phyloP scores from a whole-genome alignment of 92 coral and sea anemone species.

The Anthopleura xanthogrammica region DNA sequence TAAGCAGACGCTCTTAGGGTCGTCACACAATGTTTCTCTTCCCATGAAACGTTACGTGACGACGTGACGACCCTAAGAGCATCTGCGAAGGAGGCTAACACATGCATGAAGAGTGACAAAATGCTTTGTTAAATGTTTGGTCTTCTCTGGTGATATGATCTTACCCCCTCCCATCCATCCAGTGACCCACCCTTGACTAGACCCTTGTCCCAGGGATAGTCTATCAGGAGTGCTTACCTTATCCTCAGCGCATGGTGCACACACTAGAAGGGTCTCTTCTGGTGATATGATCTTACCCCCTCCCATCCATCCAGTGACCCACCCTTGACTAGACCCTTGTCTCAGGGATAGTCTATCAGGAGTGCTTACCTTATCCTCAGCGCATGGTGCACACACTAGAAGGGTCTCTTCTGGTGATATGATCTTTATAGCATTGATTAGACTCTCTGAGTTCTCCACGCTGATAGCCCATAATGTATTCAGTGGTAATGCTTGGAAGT shows the following conservation, averaged over 20 bases:
- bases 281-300: conserved; percentile 71
- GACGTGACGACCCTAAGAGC: conserved; percentile 43
- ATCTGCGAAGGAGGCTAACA: neutral
- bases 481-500: conserved; percentile 74
- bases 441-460: conserved; percentile 72
- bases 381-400: conserved; percentile 78
- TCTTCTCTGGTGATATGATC: conserved; percentile 86
- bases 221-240: conserved; percentile 48
- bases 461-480: conserved; percentile 97
- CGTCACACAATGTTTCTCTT: no score
- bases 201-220: neutral
- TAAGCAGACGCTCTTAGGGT: no score
- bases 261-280: conserved; percentile 77
- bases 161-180: conserved; percentile 10
- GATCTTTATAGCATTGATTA: conserved; percentile 83
- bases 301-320: neutral
- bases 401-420: conserved; percentile 87
- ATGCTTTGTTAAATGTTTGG: no score
- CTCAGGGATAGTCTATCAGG: neutral
- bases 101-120: no score
- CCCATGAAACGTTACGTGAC: no score
- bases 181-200: neutral
- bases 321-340: neutral
- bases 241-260: conserved; percentile 79
- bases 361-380: conserved; percentile 70